Evolutionary conservation across 2,113 vertebrate species (phyloP), one percentile per base, ranked within the genome.

Genomic region (Delphinus delphis): DNA sequence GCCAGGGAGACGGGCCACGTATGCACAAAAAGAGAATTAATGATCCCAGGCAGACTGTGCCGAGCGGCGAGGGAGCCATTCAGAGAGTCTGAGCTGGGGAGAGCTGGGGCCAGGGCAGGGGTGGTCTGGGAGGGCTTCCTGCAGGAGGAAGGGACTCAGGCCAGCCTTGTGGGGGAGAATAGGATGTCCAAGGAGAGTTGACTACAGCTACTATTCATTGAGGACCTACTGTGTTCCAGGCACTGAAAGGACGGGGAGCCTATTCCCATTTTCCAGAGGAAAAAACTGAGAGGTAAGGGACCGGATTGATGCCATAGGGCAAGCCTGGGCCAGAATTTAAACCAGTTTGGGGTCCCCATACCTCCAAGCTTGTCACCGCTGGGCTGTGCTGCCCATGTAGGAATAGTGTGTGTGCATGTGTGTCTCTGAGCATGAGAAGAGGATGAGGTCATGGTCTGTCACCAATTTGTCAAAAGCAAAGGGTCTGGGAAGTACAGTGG

Each of bases 41-140:
- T 33, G n/a, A 82, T 65, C 67, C 73, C 79, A 58, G 86, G 50
- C n/a, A 74, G 83, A 10, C 79, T 6, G 8, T 26, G 28, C 31
- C 1, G 9, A 26, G 84, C 2, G 0, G 68, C 81, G 62, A 55
- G 67, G 85, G 85, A 85, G 89, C 41, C 58, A 1, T 62, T 47
- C 70, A 77, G 86, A 71, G 55, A 25, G 8, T 83, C 89, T 20
- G 76, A 76, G n/a, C 36, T 38, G 31, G 21, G 58, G 36, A 3
- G 1, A 68, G 47, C 10, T 3, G 3, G 8, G 65, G 23, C 63
- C 0, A 1, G 73, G 20, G 3, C 3, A 5, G 18, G 4, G 70
- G 41, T 77, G 9, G 31, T 95, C 93, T 85, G 84, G 93, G 87
- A 94, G 68, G 87, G 47, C 97, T 91, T 95, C 94, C 88, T 70